Base-by-base conservation (phyloP, 2,797 vertebrate species). In the Trachurus trachurus region DNA sequence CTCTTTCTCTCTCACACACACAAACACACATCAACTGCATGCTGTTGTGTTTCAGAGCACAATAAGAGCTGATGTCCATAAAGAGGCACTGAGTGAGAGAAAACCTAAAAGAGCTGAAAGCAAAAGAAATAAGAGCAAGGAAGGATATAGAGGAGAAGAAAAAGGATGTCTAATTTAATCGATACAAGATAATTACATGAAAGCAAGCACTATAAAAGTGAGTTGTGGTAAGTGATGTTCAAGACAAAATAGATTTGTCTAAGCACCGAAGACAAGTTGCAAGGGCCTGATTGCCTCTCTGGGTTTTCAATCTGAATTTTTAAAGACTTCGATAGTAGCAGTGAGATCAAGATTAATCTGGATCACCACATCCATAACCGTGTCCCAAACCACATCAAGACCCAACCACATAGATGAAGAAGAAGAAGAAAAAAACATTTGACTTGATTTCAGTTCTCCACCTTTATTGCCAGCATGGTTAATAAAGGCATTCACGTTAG, bases 401-500 rank as follows among this genome's bases (percentile, higher is more conserved):
- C 40, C 75, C 13, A 82, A 22, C 34, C 42, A 47, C 3, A 0
- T 6, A 15, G 13, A 17, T 21, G 16, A n/a, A 37, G 13, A 17
- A 29, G 16, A n/a, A 37, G 34, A 37, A 37, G 8, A 34, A 47
- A 73, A 11, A 44, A n/a, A 17, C 29, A 11, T 12, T 3, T 3
- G 29, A 2, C 64, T 49, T 64, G 21, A 72, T 80, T 74, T 71
- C 34, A 71, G 56, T 40, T 71, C 72, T 84, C 50, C 58, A 74
- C 82, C 70, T 81, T 89, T 87, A 89, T 81, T 57, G 78, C 71
- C 45, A 64, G 37, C 22, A 6, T 83, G 83, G 78, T 84, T 88
- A 86, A 91, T 91, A 86, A 92, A 93, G 69, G 66, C 69, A 76
- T 89, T 80, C 62, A 74, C 56, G 80, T 85, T 75, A 78, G 37